These are phyloP conservation scores for Heliconius erato DNA, from an alignment of 2,888 invertebrate genomes.

Conservation along the genomic window DNA sequence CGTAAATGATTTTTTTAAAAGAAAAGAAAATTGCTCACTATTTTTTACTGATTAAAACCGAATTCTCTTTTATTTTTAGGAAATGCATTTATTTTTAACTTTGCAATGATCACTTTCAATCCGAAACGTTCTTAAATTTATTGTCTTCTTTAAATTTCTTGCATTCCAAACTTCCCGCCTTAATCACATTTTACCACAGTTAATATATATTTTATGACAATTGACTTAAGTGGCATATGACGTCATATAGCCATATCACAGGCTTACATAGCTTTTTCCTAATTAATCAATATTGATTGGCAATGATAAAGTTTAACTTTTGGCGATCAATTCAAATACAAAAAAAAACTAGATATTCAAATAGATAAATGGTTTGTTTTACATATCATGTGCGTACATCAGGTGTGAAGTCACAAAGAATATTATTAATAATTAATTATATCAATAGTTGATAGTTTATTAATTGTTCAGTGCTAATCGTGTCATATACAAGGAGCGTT, in stretches of 20 bases:
- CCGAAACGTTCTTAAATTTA: too few relatives aligned
- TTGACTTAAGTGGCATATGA: neutral
- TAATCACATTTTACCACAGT: too few relatives aligned
- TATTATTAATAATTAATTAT: conserved; percentile 44
- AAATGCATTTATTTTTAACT: too few relatives aligned
- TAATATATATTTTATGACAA: too few relatives aligned
- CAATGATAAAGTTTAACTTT: neutral
- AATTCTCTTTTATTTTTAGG: too few relatives aligned
- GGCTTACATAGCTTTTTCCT: neutral
- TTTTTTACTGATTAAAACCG: too few relatives aligned
- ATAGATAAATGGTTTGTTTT: conserved; percentile 2
- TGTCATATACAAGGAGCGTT: conserved; percentile 4
- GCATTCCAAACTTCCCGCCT: too few relatives aligned
- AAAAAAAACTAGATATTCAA: neutral
- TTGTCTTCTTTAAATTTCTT: too few relatives aligned
- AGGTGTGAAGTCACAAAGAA: conserved; percentile 32
- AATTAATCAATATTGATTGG: neutral
- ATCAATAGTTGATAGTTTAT: conserved; percentile 29
- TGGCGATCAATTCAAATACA: neutral
- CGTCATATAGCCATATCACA: neutral
- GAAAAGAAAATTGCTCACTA: too few relatives aligned
- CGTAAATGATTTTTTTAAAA: too few relatives aligned
- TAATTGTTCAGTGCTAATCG: conserved; percentile 35
- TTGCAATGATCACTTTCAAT: too few relatives aligned
- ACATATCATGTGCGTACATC: conserved; percentile 20